A percentile compares a stretch with the other conserved stretches of the same genome.
Evolutionary conservation across 2,797 vertebrate genomes (phyloP).

Genomic region (Tiaroga cobitis): DNA sequence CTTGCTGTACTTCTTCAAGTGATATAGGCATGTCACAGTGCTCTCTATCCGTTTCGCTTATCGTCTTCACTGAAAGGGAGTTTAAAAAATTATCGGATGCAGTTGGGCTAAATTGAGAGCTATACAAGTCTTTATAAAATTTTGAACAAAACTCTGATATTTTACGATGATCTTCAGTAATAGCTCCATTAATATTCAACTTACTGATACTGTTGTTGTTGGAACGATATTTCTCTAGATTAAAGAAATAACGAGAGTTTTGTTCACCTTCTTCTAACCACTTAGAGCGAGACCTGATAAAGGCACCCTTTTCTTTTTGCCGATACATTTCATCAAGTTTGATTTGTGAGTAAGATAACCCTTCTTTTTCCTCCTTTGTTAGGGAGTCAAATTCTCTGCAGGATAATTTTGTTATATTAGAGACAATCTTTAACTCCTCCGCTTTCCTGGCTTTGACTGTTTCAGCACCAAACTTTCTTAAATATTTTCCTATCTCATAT

Average conservation of each 20-base stretch:
- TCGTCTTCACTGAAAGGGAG: too few relatives aligned
- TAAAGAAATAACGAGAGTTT: not conserved
- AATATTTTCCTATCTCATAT: too few relatives aligned
- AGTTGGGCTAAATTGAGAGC: too few relatives aligned
- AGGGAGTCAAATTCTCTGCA: not conserved
- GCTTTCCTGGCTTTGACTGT: too few relatives aligned
- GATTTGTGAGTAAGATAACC: not conserved
- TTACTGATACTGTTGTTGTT: not conserved
- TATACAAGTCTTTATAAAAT: not conserved
- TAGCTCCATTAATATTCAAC: not conserved
- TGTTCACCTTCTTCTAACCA: not conserved
- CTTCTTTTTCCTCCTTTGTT: not conserved
- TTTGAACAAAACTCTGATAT: constrained; percentile 3
- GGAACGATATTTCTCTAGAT: not conserved
- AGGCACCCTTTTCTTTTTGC: not conserved
- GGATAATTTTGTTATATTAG: not conserved
- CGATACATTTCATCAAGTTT: not conserved
- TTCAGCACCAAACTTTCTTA: too few relatives aligned
- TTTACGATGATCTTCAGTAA: not conserved
- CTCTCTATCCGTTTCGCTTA: too few relatives aligned
- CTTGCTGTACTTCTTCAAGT: too few relatives aligned
- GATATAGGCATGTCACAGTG: too few relatives aligned
- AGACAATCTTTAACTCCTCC: too few relatives aligned
- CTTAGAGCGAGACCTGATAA: not conserved
- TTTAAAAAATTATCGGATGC: too few relatives aligned